Conservation (phyloP, 2,797 vertebrate species). For the Coregonus ussuriensis region DNA sequence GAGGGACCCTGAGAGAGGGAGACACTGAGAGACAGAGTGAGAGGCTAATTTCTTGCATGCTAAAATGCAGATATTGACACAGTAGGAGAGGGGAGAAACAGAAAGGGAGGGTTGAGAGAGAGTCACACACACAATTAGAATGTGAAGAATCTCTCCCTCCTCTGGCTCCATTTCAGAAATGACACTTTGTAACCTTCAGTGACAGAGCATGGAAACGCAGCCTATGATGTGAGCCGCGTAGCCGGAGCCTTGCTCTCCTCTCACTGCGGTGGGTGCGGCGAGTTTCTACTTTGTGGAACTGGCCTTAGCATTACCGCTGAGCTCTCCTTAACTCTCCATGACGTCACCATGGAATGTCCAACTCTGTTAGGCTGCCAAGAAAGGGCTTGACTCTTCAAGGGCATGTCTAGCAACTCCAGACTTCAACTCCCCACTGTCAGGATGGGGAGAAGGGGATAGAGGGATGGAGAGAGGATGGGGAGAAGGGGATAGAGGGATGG, state of each 20-base stretch:
- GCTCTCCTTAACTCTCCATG: conserved; percentile 33
- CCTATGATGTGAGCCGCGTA: background rate
- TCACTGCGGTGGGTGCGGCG: background rate
- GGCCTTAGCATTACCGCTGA: conserved; percentile 36
- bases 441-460: background rate
- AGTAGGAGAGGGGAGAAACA: background rate
- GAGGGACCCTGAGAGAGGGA: no score
- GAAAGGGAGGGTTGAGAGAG: background rate
- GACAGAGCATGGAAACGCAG: conserved; percentile 16
- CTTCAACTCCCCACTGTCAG: conserved; percentile 5
- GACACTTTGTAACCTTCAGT: conserved; percentile 22
- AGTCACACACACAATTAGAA: conserved; percentile 1
- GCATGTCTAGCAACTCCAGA: conserved; percentile 31
- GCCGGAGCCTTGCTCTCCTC: background rate
- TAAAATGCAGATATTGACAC: conserved; percentile 7
- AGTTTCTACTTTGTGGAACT: background rate
- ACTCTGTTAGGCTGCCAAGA: conserved; percentile 42
- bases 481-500: no score
- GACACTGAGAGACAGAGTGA: background rate
- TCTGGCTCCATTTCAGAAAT: conserved; percentile 22
- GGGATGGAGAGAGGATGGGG: no score
- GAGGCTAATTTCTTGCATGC: background rate
- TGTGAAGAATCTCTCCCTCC: conserved; percentile 10
- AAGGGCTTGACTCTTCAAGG: conserved; percentile 54
- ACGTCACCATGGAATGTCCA: conserved; percentile 35